Conservation (phyloP, 1,140 invertebrate species). For the Zaprionus kolodkinae region DNA sequence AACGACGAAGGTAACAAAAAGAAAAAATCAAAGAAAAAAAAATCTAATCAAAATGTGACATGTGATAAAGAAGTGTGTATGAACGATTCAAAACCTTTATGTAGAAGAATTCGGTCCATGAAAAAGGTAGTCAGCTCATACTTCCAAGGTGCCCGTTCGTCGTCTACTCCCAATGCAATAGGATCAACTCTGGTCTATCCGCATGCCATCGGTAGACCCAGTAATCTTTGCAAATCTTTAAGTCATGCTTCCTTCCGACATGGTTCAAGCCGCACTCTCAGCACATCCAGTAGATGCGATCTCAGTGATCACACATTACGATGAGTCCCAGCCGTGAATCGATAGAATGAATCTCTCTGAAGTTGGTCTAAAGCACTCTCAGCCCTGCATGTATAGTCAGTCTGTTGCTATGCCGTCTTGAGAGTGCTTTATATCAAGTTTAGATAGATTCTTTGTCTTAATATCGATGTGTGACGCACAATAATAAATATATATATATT, state of each 20-base stretch:
- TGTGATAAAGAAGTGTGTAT: too few relatives aligned
- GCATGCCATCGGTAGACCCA: slow-evolving; percentile 3
- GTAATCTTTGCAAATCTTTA: not conserved
- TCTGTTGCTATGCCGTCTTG: not conserved
- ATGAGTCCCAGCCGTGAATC: not conserved
- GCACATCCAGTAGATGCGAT: not conserved
- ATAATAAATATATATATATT: too few relatives aligned
- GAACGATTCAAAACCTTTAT: not conserved
- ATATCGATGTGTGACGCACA: too few relatives aligned
- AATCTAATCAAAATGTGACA: too few relatives aligned
- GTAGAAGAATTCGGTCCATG: not conserved
- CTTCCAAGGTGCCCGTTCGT: not conserved
- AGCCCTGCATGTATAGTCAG: not conserved
- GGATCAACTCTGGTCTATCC: not conserved
- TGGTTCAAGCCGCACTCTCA: not conserved
- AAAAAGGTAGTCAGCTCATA: not conserved
- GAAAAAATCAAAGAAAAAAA: too few relatives aligned
- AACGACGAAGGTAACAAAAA: not conserved
- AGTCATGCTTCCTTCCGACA: not conserved
- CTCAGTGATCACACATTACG: not conserved
- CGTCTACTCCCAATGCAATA: not conserved
- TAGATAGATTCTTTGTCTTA: not conserved
- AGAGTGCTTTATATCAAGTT: slow-evolving; percentile 12
- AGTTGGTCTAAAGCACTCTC: slow-evolving; percentile 24
- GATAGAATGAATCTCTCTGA: not conserved